Evolutionary conservation across 2,888 invertebrate species (phyloP).

Genomic region (Rhabditoides inermis): DNA sequence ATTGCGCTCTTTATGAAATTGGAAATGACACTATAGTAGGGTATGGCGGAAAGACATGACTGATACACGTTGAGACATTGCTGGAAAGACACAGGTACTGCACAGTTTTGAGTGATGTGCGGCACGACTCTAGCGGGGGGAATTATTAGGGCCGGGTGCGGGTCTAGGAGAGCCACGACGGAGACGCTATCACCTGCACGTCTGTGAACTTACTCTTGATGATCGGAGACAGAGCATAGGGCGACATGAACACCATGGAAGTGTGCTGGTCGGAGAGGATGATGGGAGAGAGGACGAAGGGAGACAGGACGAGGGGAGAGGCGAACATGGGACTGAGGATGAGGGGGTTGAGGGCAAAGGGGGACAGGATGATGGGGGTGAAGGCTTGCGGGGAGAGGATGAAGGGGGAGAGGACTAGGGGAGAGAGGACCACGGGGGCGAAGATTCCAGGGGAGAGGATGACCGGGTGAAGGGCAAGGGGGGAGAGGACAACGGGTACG

Average conservation of each 20-base stretch:
- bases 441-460: conserved; percentile 25
- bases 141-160: background rate
- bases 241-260: conserved; percentile 47
- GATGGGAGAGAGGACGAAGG: conserved; percentile 47
- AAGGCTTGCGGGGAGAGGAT: conserved; percentile 33
- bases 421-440: conserved; percentile 23
- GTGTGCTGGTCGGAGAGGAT: conserved; percentile 46
- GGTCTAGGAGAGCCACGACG: conserved; percentile 43
- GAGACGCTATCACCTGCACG: conserved; percentile 46
- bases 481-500: conserved; percentile 29
- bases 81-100: no score
- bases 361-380: conserved; percentile 9
- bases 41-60: no score
- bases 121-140: no score
- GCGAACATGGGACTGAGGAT: conserved; percentile 42
- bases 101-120: no score
- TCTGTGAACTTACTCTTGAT: conserved; percentile 43
- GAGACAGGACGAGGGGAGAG: conserved; percentile 38
- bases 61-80: no score
- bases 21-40: no score
- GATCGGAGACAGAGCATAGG: conserved; percentile 44
- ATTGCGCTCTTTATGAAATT: no score
- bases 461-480: conserved; percentile 24
- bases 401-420: conserved; percentile 25
- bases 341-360: conserved; percentile 42